Conservation (phyloP, 2,113 vertebrate genomes). For the Alligator mississippiensis region DNA sequence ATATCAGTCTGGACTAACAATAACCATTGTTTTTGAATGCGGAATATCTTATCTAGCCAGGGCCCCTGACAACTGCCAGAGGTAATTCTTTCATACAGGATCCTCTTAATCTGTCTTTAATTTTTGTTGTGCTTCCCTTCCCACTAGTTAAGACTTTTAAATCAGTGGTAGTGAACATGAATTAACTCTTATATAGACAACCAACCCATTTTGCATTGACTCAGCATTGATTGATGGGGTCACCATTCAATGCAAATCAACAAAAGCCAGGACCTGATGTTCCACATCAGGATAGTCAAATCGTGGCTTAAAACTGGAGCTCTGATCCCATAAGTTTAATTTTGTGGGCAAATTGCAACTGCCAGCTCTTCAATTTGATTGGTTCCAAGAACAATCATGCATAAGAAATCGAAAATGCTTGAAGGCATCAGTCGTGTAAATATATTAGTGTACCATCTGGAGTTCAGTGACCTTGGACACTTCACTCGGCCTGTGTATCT, state of each 20-base stretch:
- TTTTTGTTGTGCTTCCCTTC: not conserved
- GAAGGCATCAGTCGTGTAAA: constrained; percentile 65
- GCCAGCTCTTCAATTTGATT: constrained; percentile 46
- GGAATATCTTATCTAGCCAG: not conserved
- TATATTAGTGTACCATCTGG: constrained; percentile 58
- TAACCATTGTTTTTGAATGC: not conserved
- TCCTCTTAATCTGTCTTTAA: not conserved
- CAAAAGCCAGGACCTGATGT: not conserved
- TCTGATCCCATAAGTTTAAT: constrained; percentile 31
- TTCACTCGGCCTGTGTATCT: constrained; percentile 16
- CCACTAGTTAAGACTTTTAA: constrained; percentile 5
- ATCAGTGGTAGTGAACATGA: not conserved
- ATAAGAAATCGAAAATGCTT: constrained; percentile 65
- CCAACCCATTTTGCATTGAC: constrained; percentile 9
- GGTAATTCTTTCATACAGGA: not conserved
- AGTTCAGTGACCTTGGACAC: constrained; percentile 48
- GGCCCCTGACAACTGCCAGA: not conserved
- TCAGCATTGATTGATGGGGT: constrained; percentile 8
- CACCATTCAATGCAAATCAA: constrained; percentile 22
- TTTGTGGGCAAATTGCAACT: constrained; percentile 27
- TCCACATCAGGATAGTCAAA: constrained; percentile 57
- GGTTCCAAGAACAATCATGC: constrained; percentile 41
- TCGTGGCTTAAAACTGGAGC: constrained; percentile 27
- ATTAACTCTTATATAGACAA: not conserved
- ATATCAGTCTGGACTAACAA: not conserved